These are phyloP conservation scores for Polylopha cassiicola DNA, from an alignment of 2,888 invertebrate genomes.

Conservation along the genomic window DNA sequence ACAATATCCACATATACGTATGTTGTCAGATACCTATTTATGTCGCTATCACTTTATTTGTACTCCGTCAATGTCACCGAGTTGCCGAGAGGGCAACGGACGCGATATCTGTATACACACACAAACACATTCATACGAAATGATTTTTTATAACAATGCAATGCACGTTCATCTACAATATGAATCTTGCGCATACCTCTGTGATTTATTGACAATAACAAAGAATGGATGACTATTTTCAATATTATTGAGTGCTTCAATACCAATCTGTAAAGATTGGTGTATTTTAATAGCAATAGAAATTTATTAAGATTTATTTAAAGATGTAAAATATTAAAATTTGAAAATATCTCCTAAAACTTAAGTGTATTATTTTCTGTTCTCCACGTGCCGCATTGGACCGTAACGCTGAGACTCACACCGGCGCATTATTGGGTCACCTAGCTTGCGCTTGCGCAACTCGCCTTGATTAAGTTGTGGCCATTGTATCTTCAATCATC, in stretches of 20 bases:
- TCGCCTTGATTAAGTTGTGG: slow-evolving; percentile 12
- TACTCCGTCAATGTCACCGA: slow-evolving; percentile 74
- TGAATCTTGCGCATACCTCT: too few relatives aligned
- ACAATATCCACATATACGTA: neutral
- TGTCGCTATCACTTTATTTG: slow-evolving; percentile 69
- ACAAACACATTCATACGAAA: slow-evolving; percentile 40
- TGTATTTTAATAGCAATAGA: too few relatives aligned
- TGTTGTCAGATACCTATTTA: slow-evolving; percentile 42
- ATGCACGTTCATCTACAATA: too few relatives aligned
- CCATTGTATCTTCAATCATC: slow-evolving; percentile 1
- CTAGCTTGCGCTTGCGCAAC: slow-evolving; percentile 40
- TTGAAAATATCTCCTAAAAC: too few relatives aligned
- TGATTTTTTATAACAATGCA: too few relatives aligned
- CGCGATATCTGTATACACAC: slow-evolving; percentile 62
- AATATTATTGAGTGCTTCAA: too few relatives aligned
- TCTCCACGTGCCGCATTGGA: slow-evolving; percentile 63
- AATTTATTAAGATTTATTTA: too few relatives aligned
- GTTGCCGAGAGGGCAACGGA: slow-evolving; percentile 71
- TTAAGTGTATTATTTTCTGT: too few relatives aligned
- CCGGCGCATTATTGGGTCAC: slow-evolving; percentile 34
- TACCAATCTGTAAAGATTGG: too few relatives aligned
- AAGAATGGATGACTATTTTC: too few relatives aligned
- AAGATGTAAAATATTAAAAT: too few relatives aligned
- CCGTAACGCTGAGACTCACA: slow-evolving; percentile 46
- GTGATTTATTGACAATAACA: too few relatives aligned